A percentile compares a stretch with the other conserved stretches of the same genome.
These are phyloP conservation scores for Chrysocyon brachyurus DNA, from an alignment of 2,797 vertebrate species.

Conservation along the genomic window DNA sequence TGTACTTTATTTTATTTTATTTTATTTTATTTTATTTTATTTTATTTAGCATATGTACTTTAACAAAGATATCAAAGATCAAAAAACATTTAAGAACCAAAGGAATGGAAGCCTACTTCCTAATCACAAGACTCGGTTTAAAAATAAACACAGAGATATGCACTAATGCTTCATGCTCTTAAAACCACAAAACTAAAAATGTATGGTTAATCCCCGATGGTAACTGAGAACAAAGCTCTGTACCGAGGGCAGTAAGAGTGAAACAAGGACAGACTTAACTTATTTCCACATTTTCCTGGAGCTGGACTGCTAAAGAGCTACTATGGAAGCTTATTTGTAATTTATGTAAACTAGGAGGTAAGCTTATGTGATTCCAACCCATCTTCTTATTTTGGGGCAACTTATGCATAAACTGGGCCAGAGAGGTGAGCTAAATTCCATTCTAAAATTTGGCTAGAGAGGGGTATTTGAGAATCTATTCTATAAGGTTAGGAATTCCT, in stretches of 20 bases:
- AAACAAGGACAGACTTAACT: not conserved
- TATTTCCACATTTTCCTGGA: not conserved
- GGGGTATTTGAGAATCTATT: not conserved
- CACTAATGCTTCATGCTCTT: not conserved
- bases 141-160: not conserved
- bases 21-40: not conserved
- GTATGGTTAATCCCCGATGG: not conserved
- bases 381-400: not conserved
- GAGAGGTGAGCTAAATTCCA: not conserved
- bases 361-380: not conserved
- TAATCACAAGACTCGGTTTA: not conserved
- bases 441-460: not conserved
- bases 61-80: constrained; percentile 12
- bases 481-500: not conserved
- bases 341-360: not conserved
- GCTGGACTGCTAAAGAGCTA: not conserved
- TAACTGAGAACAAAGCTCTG: not conserved
- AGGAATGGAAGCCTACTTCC: not conserved
- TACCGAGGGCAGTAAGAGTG: not conserved
- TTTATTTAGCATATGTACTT: not conserved
- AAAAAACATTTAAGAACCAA: constrained; percentile 6
- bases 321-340: not conserved
- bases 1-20: not conserved
- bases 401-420: not conserved
- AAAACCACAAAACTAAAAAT: not conserved